These are phyloP conservation scores for Gasteruption jaculator DNA, from an alignment of 2,888 invertebrate genomes.

Conservation along the genomic window DNA sequence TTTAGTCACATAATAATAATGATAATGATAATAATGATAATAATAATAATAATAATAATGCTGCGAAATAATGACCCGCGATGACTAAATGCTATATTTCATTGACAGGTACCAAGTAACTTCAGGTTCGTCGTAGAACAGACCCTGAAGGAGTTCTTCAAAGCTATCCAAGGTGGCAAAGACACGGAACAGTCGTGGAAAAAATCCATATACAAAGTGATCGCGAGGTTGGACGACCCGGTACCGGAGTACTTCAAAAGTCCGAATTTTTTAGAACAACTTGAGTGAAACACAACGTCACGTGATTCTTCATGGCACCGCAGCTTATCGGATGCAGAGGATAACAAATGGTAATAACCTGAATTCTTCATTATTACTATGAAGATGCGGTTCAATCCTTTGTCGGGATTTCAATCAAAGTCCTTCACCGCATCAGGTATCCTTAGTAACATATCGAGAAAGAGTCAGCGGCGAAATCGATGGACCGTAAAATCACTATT, in stretches of 20 bases:
- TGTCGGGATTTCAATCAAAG: slow-evolving; percentile 31
- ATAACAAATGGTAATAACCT: too few relatives aligned
- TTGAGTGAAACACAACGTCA: slow-evolving; percentile 67
- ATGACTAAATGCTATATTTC: too few relatives aligned
- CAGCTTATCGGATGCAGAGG: too few relatives aligned
- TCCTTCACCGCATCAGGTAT: slow-evolving; percentile 45
- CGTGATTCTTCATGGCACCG: slow-evolving; percentile 36
- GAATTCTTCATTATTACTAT: too few relatives aligned
- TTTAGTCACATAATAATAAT: too few relatives aligned
- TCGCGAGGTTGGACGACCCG: slow-evolving; percentile 96
- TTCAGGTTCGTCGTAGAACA: slow-evolving; percentile 97
- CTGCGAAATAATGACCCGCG: too few relatives aligned
- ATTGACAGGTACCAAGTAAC: slow-evolving; percentile 88
- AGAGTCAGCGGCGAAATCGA: slow-evolving; percentile 27
- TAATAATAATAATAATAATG: background rate
- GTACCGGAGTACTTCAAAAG: slow-evolving; percentile 99
- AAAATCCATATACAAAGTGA: slow-evolving; percentile 99
- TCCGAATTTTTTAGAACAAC: slow-evolving; percentile 97
- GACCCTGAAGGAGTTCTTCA: slow-evolving; percentile 98
- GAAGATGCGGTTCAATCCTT: too few relatives aligned
- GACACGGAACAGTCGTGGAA: slow-evolving; percentile 99
- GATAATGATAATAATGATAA: too few relatives aligned
- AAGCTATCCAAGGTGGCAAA: slow-evolving; percentile 93
- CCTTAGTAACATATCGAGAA: slow-evolving; percentile 48
- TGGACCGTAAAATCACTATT: too few relatives aligned